These are phyloP conservation scores for Ceratotherium simum DNA, from an alignment of 2,113 vertebrate genomes.

Conservation along the genomic window DNA sequence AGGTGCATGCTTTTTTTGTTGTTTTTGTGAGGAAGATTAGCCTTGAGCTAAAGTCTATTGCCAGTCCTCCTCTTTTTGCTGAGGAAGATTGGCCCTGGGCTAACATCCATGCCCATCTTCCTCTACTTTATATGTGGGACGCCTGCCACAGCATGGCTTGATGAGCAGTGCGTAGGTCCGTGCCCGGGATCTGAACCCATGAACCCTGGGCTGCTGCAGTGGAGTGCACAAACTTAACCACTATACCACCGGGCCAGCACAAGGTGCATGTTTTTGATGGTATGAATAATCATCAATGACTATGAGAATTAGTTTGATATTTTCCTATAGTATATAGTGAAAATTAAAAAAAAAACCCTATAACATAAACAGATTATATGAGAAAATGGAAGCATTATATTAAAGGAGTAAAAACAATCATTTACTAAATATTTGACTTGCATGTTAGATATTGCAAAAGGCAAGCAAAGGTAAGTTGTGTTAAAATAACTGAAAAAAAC, in stretches of 20 bases:
- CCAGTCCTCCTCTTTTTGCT: too few species aligned
- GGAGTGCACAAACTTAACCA: too few species aligned
- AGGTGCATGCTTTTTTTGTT: not conserved
- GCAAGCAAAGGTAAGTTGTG: not conserved
- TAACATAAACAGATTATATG: not conserved
- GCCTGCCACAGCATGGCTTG: too few species aligned
- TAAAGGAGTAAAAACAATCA: not conserved
- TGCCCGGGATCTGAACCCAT: too few species aligned
- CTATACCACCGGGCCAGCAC: too few species aligned
- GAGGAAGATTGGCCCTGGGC: too few species aligned
- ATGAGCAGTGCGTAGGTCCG: too few species aligned
- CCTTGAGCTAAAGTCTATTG: too few species aligned
- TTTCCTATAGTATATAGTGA: not conserved
- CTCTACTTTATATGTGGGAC: too few species aligned
- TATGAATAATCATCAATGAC: not conserved
- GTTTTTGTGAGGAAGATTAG: too few species aligned
- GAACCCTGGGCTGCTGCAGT: too few species aligned
- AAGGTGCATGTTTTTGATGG: not conserved
- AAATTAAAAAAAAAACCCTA: not conserved
- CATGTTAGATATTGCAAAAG: not conserved
- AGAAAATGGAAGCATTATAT: not conserved
- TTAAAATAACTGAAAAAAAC: slow-evolving; percentile 11
- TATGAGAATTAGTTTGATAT: not conserved
- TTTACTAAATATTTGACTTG: not conserved
- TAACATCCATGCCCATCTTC: too few species aligned